Base-by-base conservation (phyloP, 2,888 invertebrate species). In the Cephus spinipes region DNA sequence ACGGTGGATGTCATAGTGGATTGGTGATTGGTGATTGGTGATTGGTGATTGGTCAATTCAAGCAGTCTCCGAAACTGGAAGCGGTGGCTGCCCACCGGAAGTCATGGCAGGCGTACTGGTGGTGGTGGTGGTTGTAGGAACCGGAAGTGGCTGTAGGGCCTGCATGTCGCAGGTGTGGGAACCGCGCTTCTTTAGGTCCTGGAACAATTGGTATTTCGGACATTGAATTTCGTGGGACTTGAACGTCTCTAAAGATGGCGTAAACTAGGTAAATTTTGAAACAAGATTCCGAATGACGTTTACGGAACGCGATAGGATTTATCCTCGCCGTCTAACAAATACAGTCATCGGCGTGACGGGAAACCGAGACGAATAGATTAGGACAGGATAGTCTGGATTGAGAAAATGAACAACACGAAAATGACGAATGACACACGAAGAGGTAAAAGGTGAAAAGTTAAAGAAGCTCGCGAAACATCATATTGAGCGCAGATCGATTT, bases 81-180 rank as follows among this genome's bases (percentile, higher is more conserved):
- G 84, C 84, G 87, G 85, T 81, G 87, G 84, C 87, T 85, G 89
- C 80, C 85, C 89, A 88, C 88, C 90, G 85, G 90, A 89, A 89
- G 90, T 89, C 89, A 90, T 89, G 83, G 88, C 90, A 87, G 90
- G 86, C 89, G 87, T 88, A 84, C 85, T 84, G 82, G 85, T 84
- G 82, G 83, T 85, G 82, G 85, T 85, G 83, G 83, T 85, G 84
- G 82, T 82, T 69, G 81, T 87, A 83, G 90, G 88, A 83, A 89
- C 89, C 89, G 91, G 89, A 89, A 91, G 90, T 88, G 91, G 90
- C 89, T 90, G 90, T 85, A 91, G 89, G 87, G 90, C 91, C 90
- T 91, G 91, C 91, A 91, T 91, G 89, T 91, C 91, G 88, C 90
- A 91, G 88, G 89, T 89, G 89, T 91, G 91, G 86, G 91, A 91